Evolutionary conservation across 1,140 invertebrate genomes (phyloP).

Genomic region (Maniola jurtina): DNA sequence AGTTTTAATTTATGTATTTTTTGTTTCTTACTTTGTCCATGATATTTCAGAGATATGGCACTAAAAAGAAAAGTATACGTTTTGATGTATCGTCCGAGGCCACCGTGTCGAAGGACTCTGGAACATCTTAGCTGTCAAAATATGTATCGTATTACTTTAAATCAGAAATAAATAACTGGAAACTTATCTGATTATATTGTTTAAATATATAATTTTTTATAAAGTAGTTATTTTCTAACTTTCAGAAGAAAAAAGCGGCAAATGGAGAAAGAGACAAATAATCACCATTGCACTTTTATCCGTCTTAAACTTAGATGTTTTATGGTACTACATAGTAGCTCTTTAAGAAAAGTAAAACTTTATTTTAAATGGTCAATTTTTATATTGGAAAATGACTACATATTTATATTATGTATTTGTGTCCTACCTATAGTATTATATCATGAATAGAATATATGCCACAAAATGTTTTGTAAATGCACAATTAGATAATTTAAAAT

Average conservation of each 20-base stretch:
- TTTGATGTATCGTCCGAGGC: slow-evolving; percentile 71
- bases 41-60: slow-evolving; percentile 55
- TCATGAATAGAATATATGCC: slow-evolving; percentile 3
- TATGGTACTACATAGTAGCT: slow-evolving; percentile 25
- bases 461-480: slow-evolving; percentile 2
- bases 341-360: slow-evolving; percentile 26
- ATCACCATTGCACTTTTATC: slow-evolving; percentile 10
- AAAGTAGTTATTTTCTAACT: slow-evolving; percentile 27
- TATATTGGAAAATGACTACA: slow-evolving; percentile 13
- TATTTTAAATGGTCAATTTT: slow-evolving; percentile 27
- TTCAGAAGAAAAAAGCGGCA: slow-evolving; percentile 42
- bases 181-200: not conserved
- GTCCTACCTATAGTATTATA: not conserved
- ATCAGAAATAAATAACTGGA: slow-evolving; percentile 10
- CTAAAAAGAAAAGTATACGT: slow-evolving; percentile 69
- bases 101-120: slow-evolving; percentile 53
- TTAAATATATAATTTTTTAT: slow-evolving; percentile 14
- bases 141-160: not conserved
- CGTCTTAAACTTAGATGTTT: slow-evolving; percentile 28
- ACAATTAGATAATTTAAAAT: not conserved
- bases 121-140: slow-evolving; percentile 38
- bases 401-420: slow-evolving; percentile 13
- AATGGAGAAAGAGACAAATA: slow-evolving; percentile 38
- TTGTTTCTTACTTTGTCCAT: slow-evolving; percentile 2
- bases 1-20: not conserved